phyloP scores from a whole-genome alignment of 2,888 invertebrate genomes.

The Macroteleia sp. region DNA sequence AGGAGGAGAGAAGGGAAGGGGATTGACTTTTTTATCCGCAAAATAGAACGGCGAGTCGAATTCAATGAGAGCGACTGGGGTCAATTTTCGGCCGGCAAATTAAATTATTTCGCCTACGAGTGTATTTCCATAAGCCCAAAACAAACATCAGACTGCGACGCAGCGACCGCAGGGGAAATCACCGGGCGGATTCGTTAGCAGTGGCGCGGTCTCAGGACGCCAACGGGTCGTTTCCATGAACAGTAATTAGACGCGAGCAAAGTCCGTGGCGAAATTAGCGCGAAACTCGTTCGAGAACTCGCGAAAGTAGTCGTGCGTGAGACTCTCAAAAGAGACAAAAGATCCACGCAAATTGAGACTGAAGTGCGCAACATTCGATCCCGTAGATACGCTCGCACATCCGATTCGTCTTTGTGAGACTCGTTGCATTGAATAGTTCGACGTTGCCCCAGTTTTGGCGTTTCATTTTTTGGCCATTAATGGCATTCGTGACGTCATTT shows the following conservation, averaged over 20 bases:
- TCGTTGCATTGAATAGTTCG: too few species aligned
- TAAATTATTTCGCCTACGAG: slow-evolving; percentile 66
- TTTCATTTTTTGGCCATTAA: too few species aligned
- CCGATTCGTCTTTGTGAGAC: too few species aligned
- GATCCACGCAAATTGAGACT: slow-evolving; percentile 20
- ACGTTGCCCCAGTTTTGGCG: too few species aligned
- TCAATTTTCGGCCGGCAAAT: slow-evolving; percentile 60
- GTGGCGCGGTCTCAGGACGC: slow-evolving; percentile 48
- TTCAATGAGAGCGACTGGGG: slow-evolving; percentile 49
- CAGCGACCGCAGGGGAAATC: slow-evolving; percentile 78
- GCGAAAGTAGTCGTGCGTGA: too few species aligned
- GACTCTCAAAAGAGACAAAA: slow-evolving; percentile 19
- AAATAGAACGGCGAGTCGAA: slow-evolving; percentile 18
- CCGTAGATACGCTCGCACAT: too few species aligned
- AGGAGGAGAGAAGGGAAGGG: too few species aligned
- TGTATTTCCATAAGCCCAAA: slow-evolving; percentile 78
- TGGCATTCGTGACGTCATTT: too few species aligned
- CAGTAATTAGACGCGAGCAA: slow-evolving; percentile 71
- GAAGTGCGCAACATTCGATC: slow-evolving; percentile 26
- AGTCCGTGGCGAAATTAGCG: slow-evolving; percentile 60
- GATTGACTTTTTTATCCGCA: slow-evolving; percentile 29
- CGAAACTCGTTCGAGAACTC: slow-evolving; percentile 30
- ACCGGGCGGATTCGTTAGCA: slow-evolving; percentile 75
- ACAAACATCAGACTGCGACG: slow-evolving; percentile 73
- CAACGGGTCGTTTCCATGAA: slow-evolving; percentile 54